Base-by-base conservation (phyloP, 2,888 invertebrate species). In the Allacma fusca region DNA sequence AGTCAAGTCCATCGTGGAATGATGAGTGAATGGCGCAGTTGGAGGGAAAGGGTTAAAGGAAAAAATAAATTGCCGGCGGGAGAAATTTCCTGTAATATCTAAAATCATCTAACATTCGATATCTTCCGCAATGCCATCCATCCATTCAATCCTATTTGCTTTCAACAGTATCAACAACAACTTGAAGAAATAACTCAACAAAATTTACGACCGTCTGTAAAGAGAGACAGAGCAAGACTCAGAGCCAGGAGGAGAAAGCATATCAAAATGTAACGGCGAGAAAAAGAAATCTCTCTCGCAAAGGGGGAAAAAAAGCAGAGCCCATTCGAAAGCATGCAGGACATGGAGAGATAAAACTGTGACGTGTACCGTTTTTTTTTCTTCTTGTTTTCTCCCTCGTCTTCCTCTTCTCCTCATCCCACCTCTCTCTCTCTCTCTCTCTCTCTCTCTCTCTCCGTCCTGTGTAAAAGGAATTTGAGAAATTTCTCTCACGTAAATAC, bases 11-110 rank as follows among this genome's bases (percentile, higher is more conserved):
- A 34, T 34, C 34, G 34, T 34, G 34, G 34, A 34, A 34, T 34
- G 34, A 34, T 34, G 34, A 34, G 34, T 34, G 34, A 34, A 34
- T 34, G 34, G 50, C 50, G 50, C 16, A 19, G 50, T 50, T 50
- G 50, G 65, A 16, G 65, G 29, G 29, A 28, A 65, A 65, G 29
- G 67, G 67, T 67, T 67, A 67, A 67, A 29, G 67, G 67, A 29
- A n/a, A 29, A 29, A 68, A 68, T 68, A 68, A 68, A 68, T 68
- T 68, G 68, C 68, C 68, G 65, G 21, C 68, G 68, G 68, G 68
- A 68, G 68, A 68, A 68, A 68, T 68, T 68, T 68, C 40, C 29
- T 68, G 40, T 40, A 68, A 68, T 40, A 68, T 40, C 68, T 68
- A 68, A 68, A 68, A 68, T 40, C 19, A 68, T 65, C 34, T 21